phyloP scores from a whole-genome alignment of 2,113 vertebrate genomes.

The Notothenia coriiceps region DNA sequence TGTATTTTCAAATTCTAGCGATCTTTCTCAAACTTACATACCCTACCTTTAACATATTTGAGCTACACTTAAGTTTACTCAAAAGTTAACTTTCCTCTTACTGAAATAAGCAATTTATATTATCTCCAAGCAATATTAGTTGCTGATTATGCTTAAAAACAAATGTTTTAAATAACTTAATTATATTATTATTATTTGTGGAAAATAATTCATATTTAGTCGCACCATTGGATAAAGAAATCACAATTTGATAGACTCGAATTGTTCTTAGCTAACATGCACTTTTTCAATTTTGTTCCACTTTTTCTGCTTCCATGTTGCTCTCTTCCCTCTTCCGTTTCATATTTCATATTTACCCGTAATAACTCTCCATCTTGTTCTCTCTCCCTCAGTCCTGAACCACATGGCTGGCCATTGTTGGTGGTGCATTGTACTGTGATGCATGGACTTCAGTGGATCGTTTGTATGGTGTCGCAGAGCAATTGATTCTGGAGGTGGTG shows the following conservation, averaged over 20 bases:
- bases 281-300: neutral
- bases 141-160: neutral
- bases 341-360: slow-evolving; percentile 33
- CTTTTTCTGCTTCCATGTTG: neutral
- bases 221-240: no score
- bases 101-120: no score
- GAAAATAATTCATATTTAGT: no score
- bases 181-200: no score
- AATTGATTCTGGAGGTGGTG: slow-evolving; percentile 84
- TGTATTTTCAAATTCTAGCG: no score
- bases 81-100: neutral
- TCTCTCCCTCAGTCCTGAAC: slow-evolving; percentile 42
- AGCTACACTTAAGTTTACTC: neutral
- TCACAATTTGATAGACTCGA: neutral
- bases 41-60: neutral
- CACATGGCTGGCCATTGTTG: slow-evolving; percentile 73
- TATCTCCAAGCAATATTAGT: neutral
- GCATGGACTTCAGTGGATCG: slow-evolving; percentile 81
- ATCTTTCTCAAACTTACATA: no score
- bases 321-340: slow-evolving; percentile 5
- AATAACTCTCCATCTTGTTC: slow-evolving; percentile 55
- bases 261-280: neutral
- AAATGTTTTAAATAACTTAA: neutral
- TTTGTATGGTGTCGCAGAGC: slow-evolving; percentile 83
- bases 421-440: slow-evolving; percentile 76